Percentiles rank a stretch among this genome's conserved stretches.
Conservation (phyloP, 2,888 invertebrate genomes). For the Abrostola tripartita region DNA sequence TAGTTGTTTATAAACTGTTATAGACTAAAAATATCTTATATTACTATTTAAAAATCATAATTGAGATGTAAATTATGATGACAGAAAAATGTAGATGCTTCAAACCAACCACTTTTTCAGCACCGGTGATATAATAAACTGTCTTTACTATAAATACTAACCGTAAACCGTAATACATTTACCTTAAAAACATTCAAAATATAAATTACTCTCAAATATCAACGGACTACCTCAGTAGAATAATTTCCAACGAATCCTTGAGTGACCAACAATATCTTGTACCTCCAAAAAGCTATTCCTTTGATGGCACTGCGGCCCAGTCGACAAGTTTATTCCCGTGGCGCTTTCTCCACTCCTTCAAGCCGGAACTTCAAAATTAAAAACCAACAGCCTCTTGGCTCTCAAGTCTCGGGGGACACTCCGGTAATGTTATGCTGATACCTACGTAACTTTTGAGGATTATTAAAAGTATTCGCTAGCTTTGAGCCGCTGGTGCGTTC, state of each 20-base stretch:
- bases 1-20: too few relatives aligned
- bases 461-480: conserved; percentile 36
- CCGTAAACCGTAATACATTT: too few relatives aligned
- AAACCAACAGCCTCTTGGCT: conserved; percentile 59
- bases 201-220: neutral
- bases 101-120: too few relatives aligned
- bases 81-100: too few relatives aligned
- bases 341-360: conserved; percentile 50
- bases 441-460: conserved; percentile 41
- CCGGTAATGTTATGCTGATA: conserved; percentile 46
- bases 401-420: conserved; percentile 40
- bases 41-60: too few relatives aligned
- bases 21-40: too few relatives aligned
- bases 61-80: too few relatives aligned
- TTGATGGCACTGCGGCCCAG: conserved; percentile 30
- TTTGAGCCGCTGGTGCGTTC: neutral
- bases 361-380: conserved; percentile 67
- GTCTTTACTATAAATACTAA: too few relatives aligned
- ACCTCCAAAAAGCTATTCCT: conserved; percentile 41
- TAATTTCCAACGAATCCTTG: conserved; percentile 11
- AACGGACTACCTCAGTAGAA: conserved; percentile 18
- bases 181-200: too few relatives aligned
- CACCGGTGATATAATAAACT: too few relatives aligned
- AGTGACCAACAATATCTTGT: conserved; percentile 34
- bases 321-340: conserved; percentile 51